phyloP scores from a whole-genome alignment of 1,140 invertebrate species.

The Euura saliciscinereae region DNA sequence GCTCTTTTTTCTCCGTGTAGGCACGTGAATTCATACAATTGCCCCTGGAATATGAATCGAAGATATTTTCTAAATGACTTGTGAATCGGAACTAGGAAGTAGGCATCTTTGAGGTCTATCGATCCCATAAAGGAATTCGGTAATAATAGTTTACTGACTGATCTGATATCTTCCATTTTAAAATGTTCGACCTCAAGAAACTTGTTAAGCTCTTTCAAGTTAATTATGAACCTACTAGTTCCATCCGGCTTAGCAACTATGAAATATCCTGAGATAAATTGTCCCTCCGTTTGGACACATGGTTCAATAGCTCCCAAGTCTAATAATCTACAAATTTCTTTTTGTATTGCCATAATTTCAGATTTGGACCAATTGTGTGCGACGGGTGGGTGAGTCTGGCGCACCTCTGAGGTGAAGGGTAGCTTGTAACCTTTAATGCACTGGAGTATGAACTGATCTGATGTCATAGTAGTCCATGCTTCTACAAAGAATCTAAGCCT shows the following conservation, averaged over 20 bases:
- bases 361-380: slow-evolving; percentile 38
- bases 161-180: slow-evolving; percentile 25
- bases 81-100: slow-evolving; percentile 24
- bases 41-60: slow-evolving; percentile 19
- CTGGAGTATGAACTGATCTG: slow-evolving; percentile 21
- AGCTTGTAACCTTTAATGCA: slow-evolving; percentile 23
- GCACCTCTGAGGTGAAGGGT: slow-evolving; percentile 22
- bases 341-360: not conserved
- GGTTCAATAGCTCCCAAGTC: slow-evolving; percentile 20
- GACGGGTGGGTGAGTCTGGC: slow-evolving; percentile 10
- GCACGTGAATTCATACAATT: slow-evolving; percentile 25
- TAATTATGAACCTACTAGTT: slow-evolving; percentile 28
- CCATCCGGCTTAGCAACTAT: slow-evolving; percentile 44
- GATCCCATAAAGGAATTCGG: slow-evolving; percentile 16
- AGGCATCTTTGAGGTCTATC: slow-evolving; percentile 24
- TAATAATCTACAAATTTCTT: slow-evolving; percentile 24
- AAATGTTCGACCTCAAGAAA: slow-evolving; percentile 25
- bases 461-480: slow-evolving; percentile 22
- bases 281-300: slow-evolving; percentile 15
- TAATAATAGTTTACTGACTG: slow-evolving; percentile 18
- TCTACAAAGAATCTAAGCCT: slow-evolving; percentile 14
- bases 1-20: no score
- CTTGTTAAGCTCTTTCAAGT: slow-evolving; percentile 26
- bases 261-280: slow-evolving; percentile 43
- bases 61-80: slow-evolving; percentile 17